Evolutionary conservation across 2,113 vertebrate genomes (phyloP), one percentile per base, ranked within the genome.

Genomic region (Tamias sibiricus): DNA sequence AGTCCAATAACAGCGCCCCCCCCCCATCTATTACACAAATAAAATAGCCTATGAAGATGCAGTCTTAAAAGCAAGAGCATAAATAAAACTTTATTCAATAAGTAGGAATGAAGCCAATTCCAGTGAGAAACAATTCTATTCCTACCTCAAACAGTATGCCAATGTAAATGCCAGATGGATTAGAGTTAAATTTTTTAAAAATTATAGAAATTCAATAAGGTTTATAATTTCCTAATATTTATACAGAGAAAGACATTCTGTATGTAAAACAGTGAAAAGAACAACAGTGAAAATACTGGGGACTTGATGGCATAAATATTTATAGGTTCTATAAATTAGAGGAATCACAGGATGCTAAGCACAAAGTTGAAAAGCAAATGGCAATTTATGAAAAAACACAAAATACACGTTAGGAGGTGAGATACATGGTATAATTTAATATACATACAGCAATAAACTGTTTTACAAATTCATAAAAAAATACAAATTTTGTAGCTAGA

Each of bases 271-370:
- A 80, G 8, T 30, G 32, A 88, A 37, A 87, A 17, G 14, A 87
- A 37, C 6, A n/a, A 30, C 42, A 80, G 24, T 95, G 10, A 69
- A 92, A 92, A 93, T 80, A 64, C 54, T 75, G 72, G 79, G 20
- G 37, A 76, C 76, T 90, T 85, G 49, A 75, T 28, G 66, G 54
- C 30, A 40, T 95, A 91, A 87, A 83, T 95, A 90, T 81, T 94
- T 95, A 69, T 1, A 76, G n/a, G 40, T 71, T 95, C 66, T 79
- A 44, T 19, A 95, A 83, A 89, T 94, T 28, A 77, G 91, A 93
- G 68, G 8, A 80, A 75, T 85, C 24, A 89, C 90, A 77, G 93
- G 14, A 81, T 54, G 20, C 1, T 14, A 32, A 30, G 42, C 6
- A 54, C 40, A 79, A 57, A 72, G 7, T 87, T 87, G 40, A 72